These are phyloP conservation scores for Manis javanica DNA, from an alignment of 2,797 vertebrate genomes.

Conservation along the genomic window DNA sequence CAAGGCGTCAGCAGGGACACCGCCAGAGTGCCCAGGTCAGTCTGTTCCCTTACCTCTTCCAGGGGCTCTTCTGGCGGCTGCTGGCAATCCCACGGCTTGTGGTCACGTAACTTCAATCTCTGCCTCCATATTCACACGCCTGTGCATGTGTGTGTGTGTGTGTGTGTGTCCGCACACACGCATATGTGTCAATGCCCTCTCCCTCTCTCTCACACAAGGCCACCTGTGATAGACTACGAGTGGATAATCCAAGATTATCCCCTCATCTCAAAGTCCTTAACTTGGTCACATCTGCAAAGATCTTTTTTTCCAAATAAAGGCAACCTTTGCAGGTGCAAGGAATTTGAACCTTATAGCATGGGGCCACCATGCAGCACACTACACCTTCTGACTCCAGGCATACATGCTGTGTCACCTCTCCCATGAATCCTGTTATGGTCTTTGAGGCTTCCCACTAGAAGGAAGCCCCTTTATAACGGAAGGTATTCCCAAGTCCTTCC, in stretches of 20 bases:
- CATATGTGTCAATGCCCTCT: not conserved
- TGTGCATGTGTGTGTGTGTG: not conserved
- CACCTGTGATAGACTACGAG: not conserved
- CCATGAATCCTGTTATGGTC: not conserved
- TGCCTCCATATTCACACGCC: not conserved
- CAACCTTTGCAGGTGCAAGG: not conserved
- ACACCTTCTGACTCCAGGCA: not conserved
- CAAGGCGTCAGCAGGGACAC: not conserved
- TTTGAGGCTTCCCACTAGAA: not conserved
- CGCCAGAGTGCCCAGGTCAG: not conserved
- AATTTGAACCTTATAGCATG: not conserved
- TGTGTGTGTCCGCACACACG: not conserved
- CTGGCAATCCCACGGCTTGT: not conserved
- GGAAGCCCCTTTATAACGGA: not conserved
- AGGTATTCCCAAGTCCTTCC: not conserved
- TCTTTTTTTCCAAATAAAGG: not conserved
- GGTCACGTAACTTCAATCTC: not conserved
- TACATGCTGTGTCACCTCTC: not conserved
- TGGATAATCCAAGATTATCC: not conserved
- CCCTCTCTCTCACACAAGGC: not conserved
- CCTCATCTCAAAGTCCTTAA: not conserved
- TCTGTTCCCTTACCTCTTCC: not conserved
- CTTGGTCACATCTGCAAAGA: not conserved
- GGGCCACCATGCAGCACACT: not conserved
- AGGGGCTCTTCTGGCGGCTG: not conserved